Base-by-base conservation (phyloP, 2,888 invertebrate genomes). In the Schrankia costaestrigalis region DNA sequence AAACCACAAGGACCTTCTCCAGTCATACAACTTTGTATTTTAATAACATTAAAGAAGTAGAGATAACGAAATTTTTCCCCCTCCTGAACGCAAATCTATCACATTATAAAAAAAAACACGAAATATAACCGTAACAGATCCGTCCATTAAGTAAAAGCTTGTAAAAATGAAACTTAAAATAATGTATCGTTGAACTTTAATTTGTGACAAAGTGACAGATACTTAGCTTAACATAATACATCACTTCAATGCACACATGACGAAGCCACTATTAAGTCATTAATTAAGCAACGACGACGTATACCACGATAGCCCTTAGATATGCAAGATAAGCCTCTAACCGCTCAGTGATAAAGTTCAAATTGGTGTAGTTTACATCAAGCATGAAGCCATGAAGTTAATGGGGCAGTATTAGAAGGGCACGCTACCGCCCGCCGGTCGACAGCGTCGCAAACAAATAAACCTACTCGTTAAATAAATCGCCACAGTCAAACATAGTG, bases 381-480 rank as follows among this genome's bases (percentile, higher is more conserved):
- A 56, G 56, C 57, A 64, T 57, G 61, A n/a, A n/a, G n/a, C n/a
- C n/a, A n/a, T 21, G 9, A 62, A 73, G 73, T 71, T 77, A 78
- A 78, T 75, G 70, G 74, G 65, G 66, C 62, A 61, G 69, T 74
- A 78, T 79, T 77, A 79, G 75, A 51, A 55, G 60, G 65, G 69
- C 71, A 62, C 63, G 62, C 62, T 63, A 30, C 34, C 43, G 44
- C 43, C n/a, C 51, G 61, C 8, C 51, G 58, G 54, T 62, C 63
- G 57, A 51, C 61, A 56, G 63, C 60, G 68, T 65, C 63, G 57
- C 71, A 76, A 76, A 77, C 79, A 78, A 78, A 78, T 78, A 78
- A 78, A 76, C 73, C 71, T 67, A 71, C 73, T 79, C 77, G 72
- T 78, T 79, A 76, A 76, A 78, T 77, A 79, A 78, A 80, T 79